Base-by-base conservation (phyloP, 1,140 invertebrate species). In the Calliphora vicina region DNA sequence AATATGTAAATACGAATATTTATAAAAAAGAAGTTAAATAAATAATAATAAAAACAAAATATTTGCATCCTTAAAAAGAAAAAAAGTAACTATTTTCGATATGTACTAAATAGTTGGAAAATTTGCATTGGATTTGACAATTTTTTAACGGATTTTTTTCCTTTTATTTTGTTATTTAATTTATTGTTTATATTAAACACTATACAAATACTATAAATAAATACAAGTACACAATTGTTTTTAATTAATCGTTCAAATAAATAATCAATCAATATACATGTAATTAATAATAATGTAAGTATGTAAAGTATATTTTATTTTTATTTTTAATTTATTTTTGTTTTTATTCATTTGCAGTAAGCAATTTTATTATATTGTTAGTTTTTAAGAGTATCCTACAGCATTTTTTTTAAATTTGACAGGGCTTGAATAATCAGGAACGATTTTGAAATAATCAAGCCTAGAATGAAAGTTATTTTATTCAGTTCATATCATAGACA, bases 201-300 rank as follows among this genome's bases (percentile, higher is more conserved):
- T 76, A 35, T 35, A 76, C 73, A 76, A 76, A 35, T 35, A 76
- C 26, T 20, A 76, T 76, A 35, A 76, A 76, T 67, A 67, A 23
- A 67, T 25, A 67, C 61, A 67, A 67, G 61, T 57, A 57, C 50
- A 57, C 50, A 15, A 6, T 57, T 57, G 50, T 57, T 57, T 57
- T 57, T 23, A 73, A 73, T 73, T 26, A 26, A 26, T 72, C 5
- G 5, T 35, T 35, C 35, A 35, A 73, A 26, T 73, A 26, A 29
- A 73, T 29, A 29, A 8, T 73, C 12, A 29, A 35, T 5, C 1
- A 35, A 73, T 35, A 35, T 29, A 29, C 13, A 73, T 73, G 13
- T 26, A 25, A 73, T 73, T 26, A 26, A 25, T 73, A 73, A 73
- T 50, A 50, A 15, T 50, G 3, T 50, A 50, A 3, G 5, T 50